Conservation (phyloP, 2,797 vertebrate genomes). For the Vultur gryphus region DNA sequence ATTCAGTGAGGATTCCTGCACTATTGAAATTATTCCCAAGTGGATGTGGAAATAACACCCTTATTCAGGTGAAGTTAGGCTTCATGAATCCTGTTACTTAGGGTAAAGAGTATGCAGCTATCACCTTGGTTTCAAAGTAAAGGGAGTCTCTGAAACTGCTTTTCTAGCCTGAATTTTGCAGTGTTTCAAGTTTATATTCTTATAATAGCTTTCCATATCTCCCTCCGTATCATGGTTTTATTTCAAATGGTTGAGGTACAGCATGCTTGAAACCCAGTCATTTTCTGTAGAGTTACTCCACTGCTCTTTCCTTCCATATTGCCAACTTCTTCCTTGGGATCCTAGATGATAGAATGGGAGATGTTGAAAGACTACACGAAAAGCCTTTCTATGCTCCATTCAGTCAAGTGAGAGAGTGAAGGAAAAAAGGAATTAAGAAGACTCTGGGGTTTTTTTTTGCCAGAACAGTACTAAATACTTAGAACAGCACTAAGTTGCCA, state of each 20-base stretch:
- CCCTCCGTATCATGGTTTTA: background rate
- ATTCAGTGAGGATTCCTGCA: background rate
- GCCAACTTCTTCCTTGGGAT: background rate
- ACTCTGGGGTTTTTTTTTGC: fast-evolving
- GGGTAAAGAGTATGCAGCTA: background rate
- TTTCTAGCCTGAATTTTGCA: background rate
- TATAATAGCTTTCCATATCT: background rate
- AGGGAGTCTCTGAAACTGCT: background rate
- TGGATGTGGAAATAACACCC: background rate
- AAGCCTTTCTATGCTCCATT: background rate
- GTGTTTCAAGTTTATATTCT: background rate
- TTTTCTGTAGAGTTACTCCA: background rate
- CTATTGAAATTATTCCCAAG: background rate
- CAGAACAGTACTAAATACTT: background rate
- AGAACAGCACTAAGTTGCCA: background rate
- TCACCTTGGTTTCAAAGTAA: background rate
- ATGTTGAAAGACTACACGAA: background rate
- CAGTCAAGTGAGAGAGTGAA: background rate
- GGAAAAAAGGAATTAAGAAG: background rate
- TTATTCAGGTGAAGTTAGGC: background rate
- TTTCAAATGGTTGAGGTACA: background rate
- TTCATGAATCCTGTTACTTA: background rate
- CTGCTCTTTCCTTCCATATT: background rate
- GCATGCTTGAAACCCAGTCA: background rate
- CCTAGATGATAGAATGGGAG: background rate